Base-by-base conservation (phyloP, 2,888 invertebrate genomes). In the Eubasilissa splendida region DNA sequence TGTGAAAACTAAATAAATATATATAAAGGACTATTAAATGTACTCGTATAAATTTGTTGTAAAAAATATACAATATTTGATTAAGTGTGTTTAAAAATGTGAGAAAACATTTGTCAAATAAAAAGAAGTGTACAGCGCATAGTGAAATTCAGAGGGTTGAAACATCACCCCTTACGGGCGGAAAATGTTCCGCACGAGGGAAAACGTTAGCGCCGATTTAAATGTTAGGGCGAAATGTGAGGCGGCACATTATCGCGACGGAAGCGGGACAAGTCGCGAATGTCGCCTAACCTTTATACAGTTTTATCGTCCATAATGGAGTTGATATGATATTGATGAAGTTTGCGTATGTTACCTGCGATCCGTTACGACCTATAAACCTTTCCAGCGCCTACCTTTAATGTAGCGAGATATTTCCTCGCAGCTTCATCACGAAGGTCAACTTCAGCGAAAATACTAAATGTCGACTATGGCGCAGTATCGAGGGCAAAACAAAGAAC, bases 221-320 rank as follows among this genome's bases (percentile, higher is more conserved):
- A 75, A 74, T 74, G 73, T 74, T 74, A 74, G 53, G 71, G 73
- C n/a, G 71, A 71, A 71, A 42, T 73, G 58, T 73, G 73, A 73
- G 56, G 33, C 73, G 73, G 73, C 73, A 56, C 73, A 73, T 73
- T 73, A 73, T 73, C 73, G 58, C 12, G 31, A 42, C 73, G 73
- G 73, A 73, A 73, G 73, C 58, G 73, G 58, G 56, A 56, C 56
- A 58, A 73, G 73, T 58, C 73, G 73, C 58, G 33, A 73, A 50
- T 58, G 58, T 73, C 56, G 56, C 58, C 42, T 58, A n/a, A 58
- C 56, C 73, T 73, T 70, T 70, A 63, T 10, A 70, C 53, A 70
- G 52, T 70, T 73, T 73, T 73, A 73, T 42, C 56, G 73, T 73
- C 73, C 73, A 56, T 73, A 31, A 58, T 42, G 56, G 73, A 12